Evolutionary conservation across 2,797 vertebrate genomes (phyloP).

Genomic region (Sciaenops ocellatus): DNA sequence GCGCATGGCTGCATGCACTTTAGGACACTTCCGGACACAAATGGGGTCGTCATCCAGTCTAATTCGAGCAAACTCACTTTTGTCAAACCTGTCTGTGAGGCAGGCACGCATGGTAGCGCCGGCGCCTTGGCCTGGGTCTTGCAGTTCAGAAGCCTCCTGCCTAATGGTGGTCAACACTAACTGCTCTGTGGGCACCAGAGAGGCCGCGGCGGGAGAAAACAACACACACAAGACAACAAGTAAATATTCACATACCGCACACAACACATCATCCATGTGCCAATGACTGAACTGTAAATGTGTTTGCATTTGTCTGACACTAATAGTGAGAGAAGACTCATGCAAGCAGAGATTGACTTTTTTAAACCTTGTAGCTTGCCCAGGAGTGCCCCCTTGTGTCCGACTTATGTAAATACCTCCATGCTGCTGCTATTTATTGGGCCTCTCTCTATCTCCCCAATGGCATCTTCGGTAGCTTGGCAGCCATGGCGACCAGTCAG

Average conservation of each 20-base stretch:
- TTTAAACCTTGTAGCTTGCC: conserved; percentile 39
- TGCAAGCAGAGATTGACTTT: conserved; percentile 15
- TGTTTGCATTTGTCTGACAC: conserved; percentile 38
- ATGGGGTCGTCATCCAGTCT: conserved; percentile 73
- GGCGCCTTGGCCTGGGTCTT: conserved; percentile 80
- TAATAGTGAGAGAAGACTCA: conserved; percentile 11
- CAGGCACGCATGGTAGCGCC: conserved; percentile 81
- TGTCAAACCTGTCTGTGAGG: conserved; percentile 88
- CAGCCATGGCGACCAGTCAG: conserved; percentile 69
- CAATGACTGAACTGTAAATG: conserved; percentile 37
- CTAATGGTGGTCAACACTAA: conserved; percentile 91
- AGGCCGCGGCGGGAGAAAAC: conserved; percentile 77
- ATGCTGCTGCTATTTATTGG: conserved; percentile 44
- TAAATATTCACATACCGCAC: conserved; percentile 72
- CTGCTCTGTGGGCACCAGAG: conserved; percentile 84
- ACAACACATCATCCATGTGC: conserved; percentile 53
- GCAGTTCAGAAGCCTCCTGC: conserved; percentile 83
- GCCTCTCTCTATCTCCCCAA: conserved; percentile 56
- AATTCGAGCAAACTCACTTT: conserved; percentile 87
- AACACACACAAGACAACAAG: conserved; percentile 82
- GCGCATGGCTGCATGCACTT: conserved; percentile 81
- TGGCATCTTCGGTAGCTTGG: conserved; percentile 53
- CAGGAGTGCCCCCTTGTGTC: conserved; percentile 68
- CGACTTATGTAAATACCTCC: conserved; percentile 32
- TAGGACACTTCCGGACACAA: conserved; percentile 59